phyloP scores from a whole-genome alignment of 2,797 vertebrate species.

The Acanthurus lineatus region DNA sequence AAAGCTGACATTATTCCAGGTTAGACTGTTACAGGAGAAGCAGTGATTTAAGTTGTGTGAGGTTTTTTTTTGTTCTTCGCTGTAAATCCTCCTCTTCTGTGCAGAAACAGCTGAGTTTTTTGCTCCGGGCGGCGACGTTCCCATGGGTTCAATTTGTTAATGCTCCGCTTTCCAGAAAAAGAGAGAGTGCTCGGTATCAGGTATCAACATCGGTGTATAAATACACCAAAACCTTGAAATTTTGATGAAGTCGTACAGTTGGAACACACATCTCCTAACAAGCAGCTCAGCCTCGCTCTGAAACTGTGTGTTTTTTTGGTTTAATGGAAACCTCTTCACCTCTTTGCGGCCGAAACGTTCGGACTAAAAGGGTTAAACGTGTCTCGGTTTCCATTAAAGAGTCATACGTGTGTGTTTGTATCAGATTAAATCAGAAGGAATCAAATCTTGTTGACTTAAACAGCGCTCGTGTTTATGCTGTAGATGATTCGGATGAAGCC shows the following conservation, averaged over 20 bases:
- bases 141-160: slow-evolving; percentile 39
- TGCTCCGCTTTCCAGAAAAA: slow-evolving; percentile 22
- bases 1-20: slow-evolving; percentile 4
- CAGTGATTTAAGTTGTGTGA: slow-evolving; percentile 20
- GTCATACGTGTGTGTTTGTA: not conserved
- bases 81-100: not conserved
- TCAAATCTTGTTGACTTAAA: slow-evolving; percentile 27
- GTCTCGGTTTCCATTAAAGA: too few relatives aligned
- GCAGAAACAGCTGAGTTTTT: slow-evolving; percentile 11
- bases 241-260: slow-evolving; percentile 16
- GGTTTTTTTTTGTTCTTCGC: not conserved
- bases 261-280: slow-evolving; percentile 35
- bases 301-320: too few relatives aligned
- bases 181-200: slow-evolving; percentile 14
- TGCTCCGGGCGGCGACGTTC: slow-evolving; percentile 27
- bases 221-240: not conserved
- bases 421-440: not conserved
- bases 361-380: too few relatives aligned
- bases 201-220: slow-evolving; percentile 12
- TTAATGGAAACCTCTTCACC: too few relatives aligned
- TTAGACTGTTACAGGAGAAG: slow-evolving; percentile 23
- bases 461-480: not conserved
- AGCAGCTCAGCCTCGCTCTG: slow-evolving; percentile 10
- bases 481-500: slow-evolving; percentile 3
- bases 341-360: too few relatives aligned